phyloP scores from a whole-genome alignment of 2,888 invertebrate genomes.

The Tinea trinotella region DNA sequence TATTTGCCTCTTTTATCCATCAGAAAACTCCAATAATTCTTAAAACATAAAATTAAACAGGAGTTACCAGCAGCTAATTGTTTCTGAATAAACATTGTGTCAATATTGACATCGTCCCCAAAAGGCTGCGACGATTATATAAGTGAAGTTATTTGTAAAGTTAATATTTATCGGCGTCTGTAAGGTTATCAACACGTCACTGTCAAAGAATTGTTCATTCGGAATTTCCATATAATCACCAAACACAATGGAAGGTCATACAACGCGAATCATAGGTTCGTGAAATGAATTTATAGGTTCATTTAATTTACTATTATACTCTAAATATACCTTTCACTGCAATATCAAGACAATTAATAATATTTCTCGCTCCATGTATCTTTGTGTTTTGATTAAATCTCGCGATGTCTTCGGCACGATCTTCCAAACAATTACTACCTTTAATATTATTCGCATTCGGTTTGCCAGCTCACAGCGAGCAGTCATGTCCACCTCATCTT shows the following conservation, averaged over 20 bases:
- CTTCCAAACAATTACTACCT: background rate
- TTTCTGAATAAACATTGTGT: background rate
- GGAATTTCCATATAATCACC: conserved; percentile 6
- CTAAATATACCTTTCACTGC: background rate
- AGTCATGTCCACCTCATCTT: no score
- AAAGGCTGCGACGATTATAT: background rate
- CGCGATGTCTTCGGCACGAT: background rate
- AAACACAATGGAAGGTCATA: conserved; percentile 9
- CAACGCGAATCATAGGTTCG: background rate
- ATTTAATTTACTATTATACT: conserved; percentile 9
- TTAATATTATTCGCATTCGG: background rate
- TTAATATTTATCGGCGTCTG: conserved; percentile 3
- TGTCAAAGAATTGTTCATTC: conserved; percentile 5
- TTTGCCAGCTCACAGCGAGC: background rate
- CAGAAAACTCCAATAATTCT: no score
- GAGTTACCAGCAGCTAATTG: background rate
- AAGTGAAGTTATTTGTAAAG: background rate
- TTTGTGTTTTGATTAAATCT: background rate
- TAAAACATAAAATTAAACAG: no score
- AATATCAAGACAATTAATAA: background rate
- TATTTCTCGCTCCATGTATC: background rate
- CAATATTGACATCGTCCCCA: background rate
- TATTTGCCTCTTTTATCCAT: no score
- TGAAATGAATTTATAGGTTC: conserved; percentile 1
- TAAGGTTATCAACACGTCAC: conserved; percentile 12